Percentiles rank a stretch among this genome's conserved stretches.
These are phyloP conservation scores for Zosterops hypoxanthus DNA, from an alignment of 2,113 vertebrate species.

Conservation along the genomic window DNA sequence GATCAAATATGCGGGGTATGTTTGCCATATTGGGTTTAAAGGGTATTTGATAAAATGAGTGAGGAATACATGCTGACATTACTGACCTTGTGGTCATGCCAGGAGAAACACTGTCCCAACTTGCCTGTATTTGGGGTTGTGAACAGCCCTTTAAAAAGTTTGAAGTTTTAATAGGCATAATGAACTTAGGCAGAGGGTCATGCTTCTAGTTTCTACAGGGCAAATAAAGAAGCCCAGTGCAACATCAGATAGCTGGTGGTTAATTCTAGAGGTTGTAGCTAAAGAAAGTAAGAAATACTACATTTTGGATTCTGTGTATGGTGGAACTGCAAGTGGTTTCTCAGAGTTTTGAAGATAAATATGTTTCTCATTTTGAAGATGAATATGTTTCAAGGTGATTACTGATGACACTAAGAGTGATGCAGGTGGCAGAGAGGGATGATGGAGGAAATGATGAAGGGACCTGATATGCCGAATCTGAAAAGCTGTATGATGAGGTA, in stretches of 20 bases:
- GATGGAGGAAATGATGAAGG: background rate
- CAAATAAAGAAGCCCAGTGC: background rate
- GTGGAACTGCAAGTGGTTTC: background rate
- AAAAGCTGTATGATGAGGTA: background rate
- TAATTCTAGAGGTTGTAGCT: background rate
- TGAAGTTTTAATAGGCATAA: background rate
- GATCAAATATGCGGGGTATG: background rate
- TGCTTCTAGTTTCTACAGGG: background rate
- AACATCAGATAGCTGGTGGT: background rate
- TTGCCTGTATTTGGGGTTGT: background rate
- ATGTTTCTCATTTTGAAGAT: background rate
- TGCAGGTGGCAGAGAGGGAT: background rate
- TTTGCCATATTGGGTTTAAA: background rate
- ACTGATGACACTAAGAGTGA: background rate
- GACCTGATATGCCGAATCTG: background rate
- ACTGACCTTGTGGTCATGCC: background rate
- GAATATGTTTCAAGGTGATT: background rate
- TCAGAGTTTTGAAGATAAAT: background rate
- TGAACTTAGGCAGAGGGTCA: background rate
- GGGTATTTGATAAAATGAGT: background rate
- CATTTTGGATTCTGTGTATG: background rate
- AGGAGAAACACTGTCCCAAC: background rate
- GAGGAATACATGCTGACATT: background rate
- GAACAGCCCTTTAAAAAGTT: background rate
- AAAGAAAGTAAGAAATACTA: background rate